These are phyloP conservation scores for Gymnothorax reevesii DNA, from an alignment of 2,797 vertebrate species.

Conservation along the genomic window DNA sequence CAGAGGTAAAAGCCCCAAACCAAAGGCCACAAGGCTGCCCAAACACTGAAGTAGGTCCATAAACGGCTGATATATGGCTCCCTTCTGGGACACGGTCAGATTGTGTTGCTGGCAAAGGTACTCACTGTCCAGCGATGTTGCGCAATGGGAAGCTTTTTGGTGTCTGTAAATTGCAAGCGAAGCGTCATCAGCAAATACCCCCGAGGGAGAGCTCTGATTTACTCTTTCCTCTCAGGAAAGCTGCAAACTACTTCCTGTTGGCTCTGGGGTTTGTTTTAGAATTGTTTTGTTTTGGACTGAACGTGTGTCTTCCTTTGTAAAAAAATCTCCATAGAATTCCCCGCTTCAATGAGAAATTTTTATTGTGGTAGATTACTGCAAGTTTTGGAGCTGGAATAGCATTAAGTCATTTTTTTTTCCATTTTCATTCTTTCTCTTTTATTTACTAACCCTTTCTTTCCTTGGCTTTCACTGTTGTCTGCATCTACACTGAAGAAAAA, in stretches of 20 bases:
- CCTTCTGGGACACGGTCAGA: not conserved
- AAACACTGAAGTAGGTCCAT: not conserved
- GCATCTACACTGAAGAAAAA: too few relatives aligned
- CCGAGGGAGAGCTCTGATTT: not conserved
- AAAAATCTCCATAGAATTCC: not conserved
- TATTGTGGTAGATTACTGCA: not conserved
- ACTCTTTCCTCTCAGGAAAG: constrained; percentile 15
- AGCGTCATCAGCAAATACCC: not conserved
- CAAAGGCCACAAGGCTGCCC: not conserved
- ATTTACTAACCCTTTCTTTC: not conserved
- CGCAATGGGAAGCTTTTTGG: not conserved
- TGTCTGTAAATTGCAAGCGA: not conserved
- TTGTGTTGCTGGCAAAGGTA: not conserved
- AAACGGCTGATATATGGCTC: not conserved
- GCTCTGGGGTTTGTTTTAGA: not conserved
- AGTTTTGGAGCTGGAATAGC: not conserved
- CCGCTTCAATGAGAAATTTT: not conserved
- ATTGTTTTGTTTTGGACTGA: not conserved
- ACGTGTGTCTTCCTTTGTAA: not conserved
- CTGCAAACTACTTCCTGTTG: constrained; percentile 8
- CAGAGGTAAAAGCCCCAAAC: not conserved
- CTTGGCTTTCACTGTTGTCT: not conserved
- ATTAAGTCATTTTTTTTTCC: not conserved
- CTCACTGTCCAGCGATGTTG: not conserved
- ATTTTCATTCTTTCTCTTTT: not conserved